Percentiles rank a stretch among this genome's conserved stretches.
Conservation (phyloP, 2,888 invertebrate species). For the Caenorhabditis sinica region DNA sequence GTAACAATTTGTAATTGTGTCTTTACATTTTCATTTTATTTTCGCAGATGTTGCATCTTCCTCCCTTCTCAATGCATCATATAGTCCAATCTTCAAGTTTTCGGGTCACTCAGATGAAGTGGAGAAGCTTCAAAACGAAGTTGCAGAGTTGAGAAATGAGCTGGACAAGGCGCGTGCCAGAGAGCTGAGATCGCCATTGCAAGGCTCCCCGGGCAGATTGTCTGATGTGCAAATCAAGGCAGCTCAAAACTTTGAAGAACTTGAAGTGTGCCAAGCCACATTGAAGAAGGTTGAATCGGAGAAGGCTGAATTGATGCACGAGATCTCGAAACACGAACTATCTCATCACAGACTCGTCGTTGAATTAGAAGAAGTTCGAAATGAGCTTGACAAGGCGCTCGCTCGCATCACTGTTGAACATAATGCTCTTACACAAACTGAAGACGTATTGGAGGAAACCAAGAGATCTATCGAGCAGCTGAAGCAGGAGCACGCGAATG, state of each 20-base stretch:
- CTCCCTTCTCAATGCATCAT: slow-evolving; percentile 47
- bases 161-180: slow-evolving; percentile 22
- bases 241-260: slow-evolving; percentile 60
- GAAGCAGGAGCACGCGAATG: slow-evolving; percentile 18
- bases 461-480: background rate
- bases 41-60: slow-evolving; percentile 46
- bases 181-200: slow-evolving; percentile 35
- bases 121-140: slow-evolving; percentile 30
- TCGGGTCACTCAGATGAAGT: background rate
- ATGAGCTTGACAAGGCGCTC: slow-evolving; percentile 16
- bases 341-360: background rate
- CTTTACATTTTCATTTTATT: background rate
- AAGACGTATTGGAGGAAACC: slow-evolving; percentile 7
- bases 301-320: slow-evolving; percentile 8
- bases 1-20: background rate
- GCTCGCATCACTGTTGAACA: background rate
- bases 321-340: slow-evolving; percentile 13
- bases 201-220: slow-evolving; percentile 25
- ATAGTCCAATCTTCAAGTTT: slow-evolving; percentile 60
- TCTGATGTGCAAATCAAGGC: slow-evolving; percentile 61
- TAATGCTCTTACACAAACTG: background rate
- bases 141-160: slow-evolving; percentile 29
- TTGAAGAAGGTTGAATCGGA: slow-evolving; percentile 54
- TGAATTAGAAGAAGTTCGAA: slow-evolving; percentile 7
- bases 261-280: slow-evolving; percentile 64